Evolutionary conservation across 2,888 invertebrate species (phyloP), one percentile per base, ranked within the genome.

Genomic region (Trichacis sp.): DNA sequence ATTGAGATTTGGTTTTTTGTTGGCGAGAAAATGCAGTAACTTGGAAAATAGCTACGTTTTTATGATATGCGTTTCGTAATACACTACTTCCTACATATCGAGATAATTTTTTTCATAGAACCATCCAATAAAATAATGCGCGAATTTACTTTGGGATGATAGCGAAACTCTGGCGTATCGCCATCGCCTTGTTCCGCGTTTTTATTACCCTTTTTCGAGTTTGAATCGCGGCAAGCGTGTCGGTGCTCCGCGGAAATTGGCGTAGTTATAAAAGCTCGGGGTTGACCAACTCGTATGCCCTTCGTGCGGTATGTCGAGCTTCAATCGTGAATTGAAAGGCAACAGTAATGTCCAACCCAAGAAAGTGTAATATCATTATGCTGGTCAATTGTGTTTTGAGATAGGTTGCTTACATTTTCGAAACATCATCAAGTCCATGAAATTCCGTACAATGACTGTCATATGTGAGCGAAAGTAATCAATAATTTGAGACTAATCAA

Each of bases 241-340:
- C 52, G 59, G 29, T 19, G 50, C 46, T 45, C 51, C 49, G 55
- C 55, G 51, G 62, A 57, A 62, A 57, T 62, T 56, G 56, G 51
- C 62, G 42, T 40, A 14, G 29, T 29, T 38, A 46, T 56, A 62
- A 62, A 51, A 56, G 47, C 48, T 19, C n/a, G 38, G 15, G 62
- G 48, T 33, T 56, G 56, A 52, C 62, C 52, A 49, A 63, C 43
- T 30, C 53, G 30, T 43, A 49, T 43, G 17, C 55, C 12, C 46
- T 14, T 47, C 12, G 46, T 20, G 20, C 46, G 20, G 24, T 29
- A 14, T 47, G 46, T 47, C 18, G 46, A 24, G 46, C 46, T 47
- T 20, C 46, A 47, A 47, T 47, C 46, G 46, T 47, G 24, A 47
- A 47, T 47, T 47, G 46, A 47, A 47, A 47, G 11, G 46, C 24